These are phyloP conservation scores for Glaucidium brasilianum DNA, from an alignment of 2,113 vertebrate genomes.

Conservation along the genomic window DNA sequence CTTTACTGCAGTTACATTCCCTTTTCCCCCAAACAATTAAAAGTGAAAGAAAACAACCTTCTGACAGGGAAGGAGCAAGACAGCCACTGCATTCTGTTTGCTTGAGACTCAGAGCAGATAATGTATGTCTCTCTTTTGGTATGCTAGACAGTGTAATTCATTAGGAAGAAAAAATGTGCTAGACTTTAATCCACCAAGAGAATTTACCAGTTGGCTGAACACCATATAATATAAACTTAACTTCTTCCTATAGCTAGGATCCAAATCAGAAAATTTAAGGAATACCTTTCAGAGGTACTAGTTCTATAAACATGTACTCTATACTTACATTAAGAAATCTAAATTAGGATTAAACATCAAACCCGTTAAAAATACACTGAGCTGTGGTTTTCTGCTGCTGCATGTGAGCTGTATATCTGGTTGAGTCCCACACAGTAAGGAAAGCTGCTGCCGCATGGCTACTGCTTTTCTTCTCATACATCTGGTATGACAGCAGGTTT, in stretches of 20 bases:
- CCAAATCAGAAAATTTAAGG: neutral
- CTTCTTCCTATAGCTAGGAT: neutral
- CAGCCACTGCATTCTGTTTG: neutral
- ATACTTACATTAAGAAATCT: neutral
- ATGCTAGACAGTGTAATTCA: neutral
- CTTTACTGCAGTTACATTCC: neutral
- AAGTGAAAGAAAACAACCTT: neutral
- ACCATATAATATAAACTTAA: neutral
- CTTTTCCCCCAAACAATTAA: conserved; percentile 19
- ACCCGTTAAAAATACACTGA: accelerated
- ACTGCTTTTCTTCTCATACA: neutral
- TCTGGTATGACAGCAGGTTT: neutral
- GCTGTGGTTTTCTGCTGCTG: neutral
- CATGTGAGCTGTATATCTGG: accelerated
- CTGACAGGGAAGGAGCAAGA: neutral
- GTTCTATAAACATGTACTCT: neutral
- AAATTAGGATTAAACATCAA: neutral
- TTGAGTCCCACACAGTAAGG: neutral
- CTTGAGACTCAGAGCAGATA: neutral
- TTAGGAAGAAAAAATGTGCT: neutral
- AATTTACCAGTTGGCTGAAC: neutral
- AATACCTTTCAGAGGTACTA: neutral
- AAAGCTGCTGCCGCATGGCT: neutral
- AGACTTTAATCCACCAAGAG: neutral
- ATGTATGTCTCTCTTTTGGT: neutral